Evolutionary conservation across 2,797 vertebrate genomes (phyloP), one percentile per base, ranked within the genome.

Genomic region (Peromyscus eremicus): DNA sequence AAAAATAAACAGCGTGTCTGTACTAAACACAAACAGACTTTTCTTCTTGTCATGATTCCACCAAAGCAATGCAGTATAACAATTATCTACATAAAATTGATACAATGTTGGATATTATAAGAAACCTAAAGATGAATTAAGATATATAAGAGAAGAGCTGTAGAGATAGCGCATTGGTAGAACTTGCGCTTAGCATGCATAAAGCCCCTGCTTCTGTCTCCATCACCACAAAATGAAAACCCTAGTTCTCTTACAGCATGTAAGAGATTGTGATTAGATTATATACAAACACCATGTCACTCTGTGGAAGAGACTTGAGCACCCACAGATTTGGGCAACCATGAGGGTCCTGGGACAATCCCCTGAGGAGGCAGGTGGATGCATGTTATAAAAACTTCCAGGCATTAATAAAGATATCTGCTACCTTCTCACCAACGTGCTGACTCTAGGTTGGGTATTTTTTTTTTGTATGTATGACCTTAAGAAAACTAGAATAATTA

Each of bases 401-500:
- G 34, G 12, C 83, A 14, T 89, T 83, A 89, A 79, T 68, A 60
- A 73, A 94, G 92, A 60, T 83, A 81, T 79, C 89, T 95, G 34
- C 55, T 76, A n/a, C 27, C 34, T 6, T 81, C 66, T 91, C 76
- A 94, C 46, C 3, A 70, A 29, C 8, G 1, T 64, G 6, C 57
- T 83, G 27, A 68, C 89, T 94, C 88, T 85, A 79, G 10, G 55
- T 10, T 88, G 84, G 17, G 29, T 37, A 60, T 75, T 76, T 55
- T 83, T 79, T 68, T 76, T 52, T 83, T 68, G n/a, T n/a, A 14
- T 37, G 14, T 52, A 11, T 91, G 52, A 76, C n/a, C 88, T 93
- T 62, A 89, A 90, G 66, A 29, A 95, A 94, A 37, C 64, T 17
- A 64, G 37, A 90, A 76, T 95, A 71, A 95, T 7, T 94, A 49